These are phyloP conservation scores for Steromphala cineraria DNA, from an alignment of 2,888 invertebrate genomes.

Conservation along the genomic window DNA sequence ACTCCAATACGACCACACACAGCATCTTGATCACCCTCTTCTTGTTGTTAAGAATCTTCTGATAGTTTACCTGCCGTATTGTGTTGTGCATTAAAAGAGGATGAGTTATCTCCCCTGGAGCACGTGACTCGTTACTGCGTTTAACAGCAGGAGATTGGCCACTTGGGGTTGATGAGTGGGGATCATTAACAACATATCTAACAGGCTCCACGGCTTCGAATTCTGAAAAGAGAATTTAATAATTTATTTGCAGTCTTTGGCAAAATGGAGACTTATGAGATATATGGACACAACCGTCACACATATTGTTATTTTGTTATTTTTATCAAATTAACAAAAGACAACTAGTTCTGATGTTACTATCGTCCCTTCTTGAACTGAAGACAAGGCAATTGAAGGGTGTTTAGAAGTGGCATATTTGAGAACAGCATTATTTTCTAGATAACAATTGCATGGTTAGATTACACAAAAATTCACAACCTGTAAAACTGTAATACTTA, in stretches of 20 bases:
- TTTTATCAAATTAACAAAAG: too few species aligned
- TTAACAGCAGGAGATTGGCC: conserved; percentile 23
- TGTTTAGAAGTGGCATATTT: too few species aligned
- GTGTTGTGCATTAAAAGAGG: not conserved
- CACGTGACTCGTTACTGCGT: not conserved
- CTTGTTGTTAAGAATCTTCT: conserved; percentile 47
- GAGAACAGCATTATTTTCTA: too few species aligned
- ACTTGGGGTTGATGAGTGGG: not conserved
- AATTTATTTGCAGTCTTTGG: not conserved
- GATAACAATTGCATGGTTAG: too few species aligned
- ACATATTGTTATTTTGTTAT: too few species aligned
- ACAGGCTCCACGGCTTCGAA: not conserved
- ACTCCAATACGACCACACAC: conserved; percentile 90
- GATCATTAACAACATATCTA: conserved; percentile 1
- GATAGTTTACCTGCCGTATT: conserved; percentile 37
- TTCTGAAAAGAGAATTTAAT: not conserved
- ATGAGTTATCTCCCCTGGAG: not conserved
- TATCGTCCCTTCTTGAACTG: too few species aligned
- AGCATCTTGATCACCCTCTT: conserved; percentile 82
- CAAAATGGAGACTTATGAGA: too few species aligned
- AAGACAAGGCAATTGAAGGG: too few species aligned
- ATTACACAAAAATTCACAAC: too few species aligned
- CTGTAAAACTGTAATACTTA: too few species aligned
- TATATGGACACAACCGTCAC: too few species aligned
- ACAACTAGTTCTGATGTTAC: too few species aligned